Conservation (phyloP, 2,113 vertebrate genomes). For the Antennarius striatus region DNA sequence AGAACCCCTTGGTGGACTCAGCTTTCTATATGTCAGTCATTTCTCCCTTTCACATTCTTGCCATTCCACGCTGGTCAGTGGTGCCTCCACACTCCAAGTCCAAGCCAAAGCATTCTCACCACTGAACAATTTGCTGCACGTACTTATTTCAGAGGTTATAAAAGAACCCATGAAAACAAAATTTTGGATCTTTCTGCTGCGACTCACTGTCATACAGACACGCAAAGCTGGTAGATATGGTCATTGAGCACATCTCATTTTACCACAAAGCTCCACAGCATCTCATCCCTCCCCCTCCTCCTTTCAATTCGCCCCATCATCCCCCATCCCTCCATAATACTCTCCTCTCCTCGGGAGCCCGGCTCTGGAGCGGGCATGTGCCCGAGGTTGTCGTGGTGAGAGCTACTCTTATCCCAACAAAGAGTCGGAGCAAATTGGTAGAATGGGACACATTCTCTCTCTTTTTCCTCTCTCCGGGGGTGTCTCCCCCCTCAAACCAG, state of each 20-base stretch:
- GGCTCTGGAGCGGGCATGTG: slow-evolving; percentile 43
- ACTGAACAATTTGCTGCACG: slow-evolving; percentile 24
- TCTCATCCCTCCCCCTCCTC: neutral
- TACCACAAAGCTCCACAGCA: neutral
- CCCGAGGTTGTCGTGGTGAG: slow-evolving; percentile 65
- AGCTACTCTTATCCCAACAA: slow-evolving; percentile 65
- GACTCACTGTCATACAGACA: slow-evolving; percentile 3
- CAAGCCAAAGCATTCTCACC: slow-evolving; percentile 39
- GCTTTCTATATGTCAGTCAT: slow-evolving; percentile 46
- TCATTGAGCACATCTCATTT: slow-evolving; percentile 18
- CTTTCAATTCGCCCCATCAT: slow-evolving; percentile 11
- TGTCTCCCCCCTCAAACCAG: slow-evolving; percentile 10
- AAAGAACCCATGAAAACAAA: slow-evolving; percentile 28
- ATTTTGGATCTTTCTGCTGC: slow-evolving; percentile 6
- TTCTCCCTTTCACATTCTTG: slow-evolving; percentile 62
- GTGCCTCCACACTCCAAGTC: slow-evolving; percentile 43
- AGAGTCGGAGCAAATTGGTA: slow-evolving; percentile 43
- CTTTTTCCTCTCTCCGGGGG: slow-evolving; percentile 20
- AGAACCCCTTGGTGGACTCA: slow-evolving; percentile 36
- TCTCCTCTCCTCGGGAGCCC: slow-evolving; percentile 54
- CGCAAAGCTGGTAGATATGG: slow-evolving; percentile 1
- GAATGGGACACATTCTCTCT: slow-evolving; percentile 22
- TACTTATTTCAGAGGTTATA: slow-evolving; percentile 37
- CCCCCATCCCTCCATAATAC: slow-evolving; percentile 3
- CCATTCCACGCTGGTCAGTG: slow-evolving; percentile 52